Percentiles rank a stretch among this genome's conserved stretches.
Evolutionary conservation across 1,140 invertebrate genomes (phyloP).

Genomic region (Bradysia coprophila): DNA sequence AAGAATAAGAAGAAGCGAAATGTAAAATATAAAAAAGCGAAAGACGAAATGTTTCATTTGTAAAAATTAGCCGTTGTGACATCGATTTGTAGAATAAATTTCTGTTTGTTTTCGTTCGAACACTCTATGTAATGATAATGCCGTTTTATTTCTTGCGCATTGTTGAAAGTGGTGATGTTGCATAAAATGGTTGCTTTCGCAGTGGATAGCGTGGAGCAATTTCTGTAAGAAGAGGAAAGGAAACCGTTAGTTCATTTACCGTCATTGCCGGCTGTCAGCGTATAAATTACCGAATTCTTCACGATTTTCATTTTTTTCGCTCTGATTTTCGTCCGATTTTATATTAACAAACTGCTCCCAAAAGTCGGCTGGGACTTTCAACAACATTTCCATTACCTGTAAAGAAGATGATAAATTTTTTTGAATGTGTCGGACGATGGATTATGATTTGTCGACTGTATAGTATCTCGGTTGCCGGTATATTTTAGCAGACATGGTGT

Average conservation of each 20-base stretch:
- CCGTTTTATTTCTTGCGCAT: background rate
- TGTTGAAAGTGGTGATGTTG: background rate
- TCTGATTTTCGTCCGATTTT: background rate
- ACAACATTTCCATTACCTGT: background rate
- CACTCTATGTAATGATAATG: background rate
- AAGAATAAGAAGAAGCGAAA: too few species aligned
- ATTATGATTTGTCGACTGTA: background rate
- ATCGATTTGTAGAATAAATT: background rate
- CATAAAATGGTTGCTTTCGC: background rate
- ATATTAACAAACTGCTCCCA: background rate
- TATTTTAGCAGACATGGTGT: too few species aligned
- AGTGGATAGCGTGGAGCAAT: background rate
- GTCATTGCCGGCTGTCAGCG: background rate
- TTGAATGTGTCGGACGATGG: too few species aligned
- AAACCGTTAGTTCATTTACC: too few species aligned
- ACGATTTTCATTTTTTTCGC: too few species aligned
- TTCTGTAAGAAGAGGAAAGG: background rate
- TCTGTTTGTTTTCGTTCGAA: background rate
- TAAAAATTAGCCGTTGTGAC: too few species aligned
- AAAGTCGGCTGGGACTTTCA: background rate
- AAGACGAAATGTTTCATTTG: background rate
- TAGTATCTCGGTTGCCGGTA: too few species aligned
- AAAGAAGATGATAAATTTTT: background rate
- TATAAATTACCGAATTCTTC: background rate
- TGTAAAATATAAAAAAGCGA: background rate